phyloP scores from a whole-genome alignment of 2,797 vertebrate species.

The Delichon dasypus region DNA sequence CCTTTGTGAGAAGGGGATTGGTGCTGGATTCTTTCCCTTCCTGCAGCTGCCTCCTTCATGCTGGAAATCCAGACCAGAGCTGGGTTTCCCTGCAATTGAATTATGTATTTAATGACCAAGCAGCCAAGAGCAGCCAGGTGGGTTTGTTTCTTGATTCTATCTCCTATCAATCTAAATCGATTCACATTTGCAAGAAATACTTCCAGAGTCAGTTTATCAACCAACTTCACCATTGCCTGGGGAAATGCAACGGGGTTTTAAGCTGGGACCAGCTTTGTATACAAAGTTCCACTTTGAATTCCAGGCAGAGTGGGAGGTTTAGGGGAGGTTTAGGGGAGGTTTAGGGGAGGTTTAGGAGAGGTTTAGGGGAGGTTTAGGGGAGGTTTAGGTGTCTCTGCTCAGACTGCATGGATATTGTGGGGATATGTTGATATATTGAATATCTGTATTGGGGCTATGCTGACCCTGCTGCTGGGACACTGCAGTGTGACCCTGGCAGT shows the following conservation, averaged over 20 bases:
- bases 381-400: background rate
- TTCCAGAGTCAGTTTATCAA: constrained; percentile 25
- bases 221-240: background rate
- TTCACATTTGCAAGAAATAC: background rate
- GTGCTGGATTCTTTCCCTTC: background rate
- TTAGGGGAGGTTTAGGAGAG: background rate
- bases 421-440: background rate
- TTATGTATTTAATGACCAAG: background rate
- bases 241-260: background rate
- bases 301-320: background rate
- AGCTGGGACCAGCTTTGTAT: background rate
- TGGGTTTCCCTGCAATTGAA: background rate
- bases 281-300: background rate
- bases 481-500: background rate
- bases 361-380: too few species aligned
- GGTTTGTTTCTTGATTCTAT: background rate
- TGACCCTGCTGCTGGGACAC: background rate
- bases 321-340: background rate
- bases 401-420: background rate
- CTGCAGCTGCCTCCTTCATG: background rate
- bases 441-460: background rate
- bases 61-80: background rate
- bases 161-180: background rate
- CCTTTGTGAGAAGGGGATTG: background rate
- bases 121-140: background rate